Evolutionary conservation across 2,113 vertebrate species (phyloP), one percentile per base, ranked within the genome.

Genomic region (Melanotaenia duboulayi): DNA sequence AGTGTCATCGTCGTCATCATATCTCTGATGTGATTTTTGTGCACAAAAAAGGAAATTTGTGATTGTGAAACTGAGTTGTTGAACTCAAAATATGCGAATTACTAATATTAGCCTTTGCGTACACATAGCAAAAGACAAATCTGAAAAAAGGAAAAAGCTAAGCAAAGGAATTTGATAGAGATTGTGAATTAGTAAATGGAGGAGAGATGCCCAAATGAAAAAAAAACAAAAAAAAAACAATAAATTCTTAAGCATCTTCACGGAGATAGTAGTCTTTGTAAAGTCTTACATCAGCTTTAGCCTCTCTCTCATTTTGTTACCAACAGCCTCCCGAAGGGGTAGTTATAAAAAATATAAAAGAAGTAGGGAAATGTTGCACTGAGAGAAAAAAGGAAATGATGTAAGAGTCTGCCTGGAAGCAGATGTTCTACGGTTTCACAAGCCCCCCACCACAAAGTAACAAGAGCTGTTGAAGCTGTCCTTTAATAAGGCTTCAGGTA

Each of bases 261-360:
- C 73, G 56, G 42, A 76, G 62, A 80, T 72, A 52, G 80, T 65
- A 64, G 63, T 71, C 65, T 24, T 67, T 87, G 39, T 83, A 76
- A 70, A 84, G 71, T 86, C 54, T 88, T 87, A 66, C 90, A 86
- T 91, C 89, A 90, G 76, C 55, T 75, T 50, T 58, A 65, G 73
- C 65, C 66, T 68, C 57, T 56, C 44, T 73, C 48, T 44, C 48
- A 78, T 76, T 77, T 75, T 7, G 37, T 82, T 80, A 66, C 81
- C 54, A 77, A 84, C 25, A 19, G 76, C 80, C 83, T 85, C 56
- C 32, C 23, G 40, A 75, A 10, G 48, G 42, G 19, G 40, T 42
- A 0, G 11, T 19, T 1, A 44, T 60, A n/a, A 60, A 54, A 68
- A 62, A 50, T 40, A 24, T 20, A 52, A 40, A 67, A 44, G 17